A percentile compares a stretch with the other conserved stretches of the same genome.
Evolutionary conservation across 2,113 vertebrate species (phyloP).

Genomic region (Paralichthys olivaceus): DNA sequence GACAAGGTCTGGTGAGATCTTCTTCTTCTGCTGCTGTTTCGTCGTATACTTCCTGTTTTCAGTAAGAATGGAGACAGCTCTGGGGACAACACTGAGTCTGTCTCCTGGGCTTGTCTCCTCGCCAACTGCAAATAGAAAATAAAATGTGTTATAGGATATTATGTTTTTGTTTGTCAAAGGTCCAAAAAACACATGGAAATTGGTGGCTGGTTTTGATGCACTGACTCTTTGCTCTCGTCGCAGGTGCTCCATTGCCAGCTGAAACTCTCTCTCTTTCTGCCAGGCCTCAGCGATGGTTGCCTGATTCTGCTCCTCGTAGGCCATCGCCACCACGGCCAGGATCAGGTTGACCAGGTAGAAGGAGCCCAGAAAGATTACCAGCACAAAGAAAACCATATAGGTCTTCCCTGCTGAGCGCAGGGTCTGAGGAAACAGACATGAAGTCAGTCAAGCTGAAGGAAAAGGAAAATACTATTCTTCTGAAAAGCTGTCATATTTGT

Average conservation of each 20-base stretch:
- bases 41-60: constrained; percentile 81
- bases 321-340: constrained; percentile 98
- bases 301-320: constrained; percentile 99
- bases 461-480: neutral
- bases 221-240: constrained; percentile 92
- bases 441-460: constrained; percentile 3
- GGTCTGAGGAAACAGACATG: constrained; percentile 81
- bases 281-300: constrained; percentile 97
- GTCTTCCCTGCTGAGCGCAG: constrained; percentile 96
- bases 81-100: constrained; percentile 78
- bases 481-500: neutral
- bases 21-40: constrained; percentile 82
- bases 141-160: neutral
- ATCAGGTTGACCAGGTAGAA: constrained; percentile 99
- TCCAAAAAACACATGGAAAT: neutral
- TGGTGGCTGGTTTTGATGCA: neutral
- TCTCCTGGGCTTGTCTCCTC: constrained; percentile 85
- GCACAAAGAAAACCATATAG: constrained; percentile 99
- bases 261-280: constrained; percentile 95
- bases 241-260: constrained; percentile 94
- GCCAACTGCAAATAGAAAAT: constrained; percentile 77
- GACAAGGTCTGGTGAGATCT: constrained; percentile 86
- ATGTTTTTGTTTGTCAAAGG: neutral
- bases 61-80: constrained; percentile 88
- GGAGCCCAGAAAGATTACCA: constrained; percentile 98